Evolutionary conservation across 2,797 vertebrate genomes (phyloP), one percentile per base, ranked within the genome.

Genomic region (Gymnocypris eckloni): DNA sequence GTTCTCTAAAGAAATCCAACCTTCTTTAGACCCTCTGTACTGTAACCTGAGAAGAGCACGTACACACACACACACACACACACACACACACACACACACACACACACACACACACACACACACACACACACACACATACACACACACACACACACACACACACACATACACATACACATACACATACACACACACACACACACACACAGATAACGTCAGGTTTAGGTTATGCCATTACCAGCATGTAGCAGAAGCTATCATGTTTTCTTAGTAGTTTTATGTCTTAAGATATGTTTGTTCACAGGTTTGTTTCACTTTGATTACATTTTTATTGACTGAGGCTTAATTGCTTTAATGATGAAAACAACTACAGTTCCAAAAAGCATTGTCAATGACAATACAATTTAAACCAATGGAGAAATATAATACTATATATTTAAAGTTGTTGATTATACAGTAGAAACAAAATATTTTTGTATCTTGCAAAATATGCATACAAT

Each of bases 21-120:
- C 54, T 18, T 59, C 28, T 20, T 85, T 70, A 45, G 37, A 56
- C 5, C 4, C 8, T 76, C 16, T 33, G 5, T 50, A 6, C 20
- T 79, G 79, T 75, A 79, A 71, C 75, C 25, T 69, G 59, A 83
- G 77, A 37, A 28, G 45, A 72, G n/a, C 43, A 67, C 82, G 50
- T 0, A 33, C 0, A 2, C 33, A 3, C 37, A 39, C 78, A 33
- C 18, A 7, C 33, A 15, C 80, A 41, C 56, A n/a, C 22, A 22
- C 4, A n/a, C 22, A n/a, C 79, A 52, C 48, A 2, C 72, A 75
- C 9, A 0, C 22, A 22, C n/a, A 0, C 18, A 1, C 33, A 33
- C 0, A 2, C 33, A 3, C 37, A 39, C 78, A 33, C 18, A 7
- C 33, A 15, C 80, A 41, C 56, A n/a, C 22, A 22, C 4, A n/a